phyloP scores from a whole-genome alignment of 2,113 vertebrate species.

The Anhinga rufa region DNA sequence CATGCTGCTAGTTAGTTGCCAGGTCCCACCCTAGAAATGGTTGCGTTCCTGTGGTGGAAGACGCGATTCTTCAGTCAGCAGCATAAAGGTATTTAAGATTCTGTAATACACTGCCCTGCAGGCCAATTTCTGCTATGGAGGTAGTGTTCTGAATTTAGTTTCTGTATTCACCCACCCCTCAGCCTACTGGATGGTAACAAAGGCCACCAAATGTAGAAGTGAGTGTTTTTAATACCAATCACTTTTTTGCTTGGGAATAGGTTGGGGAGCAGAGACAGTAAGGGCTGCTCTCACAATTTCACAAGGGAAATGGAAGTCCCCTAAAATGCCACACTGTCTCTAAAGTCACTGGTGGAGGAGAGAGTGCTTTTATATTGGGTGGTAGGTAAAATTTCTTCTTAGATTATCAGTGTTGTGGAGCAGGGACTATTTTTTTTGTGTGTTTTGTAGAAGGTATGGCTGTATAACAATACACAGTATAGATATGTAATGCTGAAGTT shows the following conservation, averaged over 20 bases:
- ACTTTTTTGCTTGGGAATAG: not conserved
- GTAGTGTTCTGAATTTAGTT: not conserved
- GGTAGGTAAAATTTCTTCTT: not conserved
- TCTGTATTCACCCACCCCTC: not conserved
- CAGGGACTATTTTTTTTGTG: not conserved
- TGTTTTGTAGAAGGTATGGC: not conserved
- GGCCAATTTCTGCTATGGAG: not conserved
- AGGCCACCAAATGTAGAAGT: not conserved
- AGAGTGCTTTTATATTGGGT: not conserved
- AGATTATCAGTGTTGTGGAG: not conserved
- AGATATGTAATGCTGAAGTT: not conserved
- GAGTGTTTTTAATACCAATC: not conserved
- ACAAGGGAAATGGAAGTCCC: not conserved
- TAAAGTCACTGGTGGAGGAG: not conserved
- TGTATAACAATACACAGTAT: not conserved
- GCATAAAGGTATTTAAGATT: not conserved
- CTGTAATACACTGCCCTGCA: not conserved
- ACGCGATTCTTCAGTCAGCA: not conserved
- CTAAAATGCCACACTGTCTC: fast-evolving
- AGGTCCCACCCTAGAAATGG: not conserved
- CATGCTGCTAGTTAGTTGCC: not conserved
- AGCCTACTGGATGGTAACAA: not conserved
- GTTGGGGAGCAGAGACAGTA: not conserved
- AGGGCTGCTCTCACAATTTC: not conserved
- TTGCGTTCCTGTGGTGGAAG: not conserved